Base-by-base conservation (phyloP, 2,113 vertebrate species). In the Cavia porcellus region DNA sequence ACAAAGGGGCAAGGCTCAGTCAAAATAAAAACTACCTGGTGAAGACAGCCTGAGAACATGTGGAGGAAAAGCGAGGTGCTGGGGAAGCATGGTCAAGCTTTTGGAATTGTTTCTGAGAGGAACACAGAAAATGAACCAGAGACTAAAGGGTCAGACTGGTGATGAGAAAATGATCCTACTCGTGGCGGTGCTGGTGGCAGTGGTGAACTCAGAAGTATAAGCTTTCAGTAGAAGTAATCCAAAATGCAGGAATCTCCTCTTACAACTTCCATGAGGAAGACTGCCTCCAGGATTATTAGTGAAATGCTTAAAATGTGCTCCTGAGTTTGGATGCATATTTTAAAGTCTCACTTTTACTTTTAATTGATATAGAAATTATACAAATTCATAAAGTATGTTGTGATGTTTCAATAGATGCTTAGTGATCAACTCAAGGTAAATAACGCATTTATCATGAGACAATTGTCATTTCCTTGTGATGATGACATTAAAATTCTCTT, bases 281-380 rank as follows among this genome's bases (percentile, higher is more conserved):
- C 32, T 55, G 24, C 30, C 50, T 62, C 14, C 38, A 35, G 24
- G 28, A 5, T 52, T 52, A 52, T 9, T 77, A 89, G 59, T 13
- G 35, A 15, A 64, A 61, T 42, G 5, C 52, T 55, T 72, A 14
- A 77, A 47, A 13, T 68, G 77, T n/a, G 52, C 77, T 77, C 89
- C n/a, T 88, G n/a, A 80, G 30, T 88, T 62, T 88, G 17, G 77
- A 19, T 84, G 6, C 83, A 14, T 62, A 93, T 68, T 89, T 92
- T 82, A 94, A 68, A 10, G 59, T 38, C 61, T 12, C 52, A 61
- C 57, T n/a, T 89, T 89, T 45, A 14, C 7, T 83, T 83, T 35
- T 32, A 32, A 42, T 57, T 92, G 19, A 35, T 30, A 74, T 5
- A 52, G 15, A 17, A 55, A 35, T 5, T 82, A 13, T 20, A 47